Base-by-base conservation (phyloP, 2,797 vertebrate species). In the Brachymystax lenok region DNA sequence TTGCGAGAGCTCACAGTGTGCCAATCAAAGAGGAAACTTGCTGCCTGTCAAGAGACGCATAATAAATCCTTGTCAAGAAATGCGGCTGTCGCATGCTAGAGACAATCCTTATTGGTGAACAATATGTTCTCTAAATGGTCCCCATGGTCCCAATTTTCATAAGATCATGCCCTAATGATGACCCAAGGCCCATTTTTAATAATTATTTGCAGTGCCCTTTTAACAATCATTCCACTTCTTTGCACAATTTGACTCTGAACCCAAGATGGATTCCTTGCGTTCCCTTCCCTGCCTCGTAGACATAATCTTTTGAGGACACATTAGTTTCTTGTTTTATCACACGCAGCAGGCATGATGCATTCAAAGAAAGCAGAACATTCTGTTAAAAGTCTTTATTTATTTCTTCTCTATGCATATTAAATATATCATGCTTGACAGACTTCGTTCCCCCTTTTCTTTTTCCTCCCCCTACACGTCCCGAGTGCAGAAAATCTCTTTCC, bases 131-230 rank as follows among this genome's bases (percentile, higher is more conserved):
- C 83, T 87, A 91, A 87, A 84, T 82, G 78, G 76, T 61, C 80
- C 82, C 79, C 79, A 71, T 84, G 78, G 87, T 88, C 88, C 87
- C 81, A 76, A 76, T 88, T 85, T 88, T 79, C 89, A 81, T 83
- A 85, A 91, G 87, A 91, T 92, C 85, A 85, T 88, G 84, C 86
- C 88, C 88, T 94, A 93, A 94, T 93, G 90, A 94, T 91, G 89
- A 93, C 93, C 89, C 82, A 79, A 89, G 92, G 93, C 90, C 61
- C 83, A 77, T 86, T 92, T 94, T 89, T 91, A 92, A 92, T 93
- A 91, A 93, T 88, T 90, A 89, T 93, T 92, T 90, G 86, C 80
- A 50, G 88, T 92, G 91, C 80, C 92, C 91, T 94, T 94, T 85
- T 88, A 89, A 89, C 80, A 88, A 93, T 94, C 77, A 90, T 95